phyloP scores from a whole-genome alignment of 2,113 vertebrate genomes.

The Taurulus bubalis region DNA sequence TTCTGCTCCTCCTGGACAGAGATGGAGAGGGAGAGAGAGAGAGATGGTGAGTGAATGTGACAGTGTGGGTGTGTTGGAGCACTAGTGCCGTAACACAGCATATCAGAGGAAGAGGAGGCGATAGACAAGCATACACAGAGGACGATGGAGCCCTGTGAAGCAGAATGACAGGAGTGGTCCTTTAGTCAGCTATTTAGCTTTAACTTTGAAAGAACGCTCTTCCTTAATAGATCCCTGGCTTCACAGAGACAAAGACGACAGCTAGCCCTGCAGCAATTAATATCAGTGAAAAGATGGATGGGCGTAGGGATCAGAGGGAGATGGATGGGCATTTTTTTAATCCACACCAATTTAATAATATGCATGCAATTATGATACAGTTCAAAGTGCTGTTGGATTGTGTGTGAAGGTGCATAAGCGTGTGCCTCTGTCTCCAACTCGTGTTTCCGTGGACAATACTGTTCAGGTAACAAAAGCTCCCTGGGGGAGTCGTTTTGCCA shows the following conservation, averaged over 20 bases:
- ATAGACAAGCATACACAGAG: constrained; percentile 61
- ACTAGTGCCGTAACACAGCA: constrained; percentile 40
- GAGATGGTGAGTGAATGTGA: constrained; percentile 57
- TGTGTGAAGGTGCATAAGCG: background rate
- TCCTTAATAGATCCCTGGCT: constrained; percentile 68
- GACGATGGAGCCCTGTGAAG: constrained; percentile 43
- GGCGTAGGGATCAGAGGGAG: constrained; percentile 55
- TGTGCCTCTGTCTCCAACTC: constrained; percentile 7
- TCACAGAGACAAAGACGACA: constrained; percentile 68
- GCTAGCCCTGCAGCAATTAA: constrained; percentile 74
- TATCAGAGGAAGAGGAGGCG: constrained; percentile 54
- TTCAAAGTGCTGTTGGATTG: constrained; percentile 14
- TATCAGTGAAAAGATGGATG: constrained; percentile 65
- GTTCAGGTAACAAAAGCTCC: constrained; percentile 32
- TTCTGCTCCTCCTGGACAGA: constrained; percentile 87
- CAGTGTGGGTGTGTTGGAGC: constrained; percentile 61
- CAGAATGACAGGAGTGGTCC: constrained; percentile 64
- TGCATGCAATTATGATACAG: constrained; percentile 28
- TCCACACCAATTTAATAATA: constrained; percentile 19
- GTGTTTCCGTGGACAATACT: constrained; percentile 37
- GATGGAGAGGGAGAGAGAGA: constrained; percentile 12
- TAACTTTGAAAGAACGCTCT: constrained; percentile 74
- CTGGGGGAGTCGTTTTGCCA: constrained; percentile 40
- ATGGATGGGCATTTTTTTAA: constrained; percentile 46
- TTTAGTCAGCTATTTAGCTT: constrained; percentile 75